Base-by-base conservation (phyloP, 2,888 invertebrate species). In the Scaptomyza tumidula region DNA sequence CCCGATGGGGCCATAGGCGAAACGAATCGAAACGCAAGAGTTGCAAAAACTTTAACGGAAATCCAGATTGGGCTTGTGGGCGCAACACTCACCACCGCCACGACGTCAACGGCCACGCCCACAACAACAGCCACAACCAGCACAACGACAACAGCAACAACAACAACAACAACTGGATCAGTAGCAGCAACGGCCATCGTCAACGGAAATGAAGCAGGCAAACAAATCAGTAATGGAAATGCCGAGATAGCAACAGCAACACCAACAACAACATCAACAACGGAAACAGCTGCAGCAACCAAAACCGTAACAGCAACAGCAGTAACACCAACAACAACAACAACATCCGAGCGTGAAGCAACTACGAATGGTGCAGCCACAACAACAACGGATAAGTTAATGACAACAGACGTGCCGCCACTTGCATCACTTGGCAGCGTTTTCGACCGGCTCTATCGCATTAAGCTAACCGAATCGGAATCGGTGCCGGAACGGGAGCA, bases 391-490 rank as follows among this genome's bases (percentile, higher is more conserved):
- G 50, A 62, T 37, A 53, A 50, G 48, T 49, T 71, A 64, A 87
- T 82, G 71, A 67, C 88, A 43, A 72, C 75, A 58, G 65, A 53
- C 48, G 62, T 85, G 71, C 71, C 75, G 11, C 58, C 72, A 29
- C 62, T 75, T 1, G 62, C 63, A 14, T 55, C 76, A 6, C 27
- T 88, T 54, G 68, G 84, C 60, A 61, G 53, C 66, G 61, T 90
- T 45, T 78, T 87, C 59, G 90, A 90, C 71, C 86, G 90, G 43
- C 80, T 92, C 52, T 89, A 90, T 73, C 90, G 91, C 55, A 91
- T 90, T 62, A 91, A 91, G 82, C 73, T 90, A 14, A 39, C 55
- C 89, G 87, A 60, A 9, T 39, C 41, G 1, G 90, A 90, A 29
- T 39, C 41, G 1, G 90, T 90, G 29, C 39, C 67, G 41, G 41